phyloP scores from a whole-genome alignment of 2,888 invertebrate species.

The Dromius quadrimaculatus region DNA sequence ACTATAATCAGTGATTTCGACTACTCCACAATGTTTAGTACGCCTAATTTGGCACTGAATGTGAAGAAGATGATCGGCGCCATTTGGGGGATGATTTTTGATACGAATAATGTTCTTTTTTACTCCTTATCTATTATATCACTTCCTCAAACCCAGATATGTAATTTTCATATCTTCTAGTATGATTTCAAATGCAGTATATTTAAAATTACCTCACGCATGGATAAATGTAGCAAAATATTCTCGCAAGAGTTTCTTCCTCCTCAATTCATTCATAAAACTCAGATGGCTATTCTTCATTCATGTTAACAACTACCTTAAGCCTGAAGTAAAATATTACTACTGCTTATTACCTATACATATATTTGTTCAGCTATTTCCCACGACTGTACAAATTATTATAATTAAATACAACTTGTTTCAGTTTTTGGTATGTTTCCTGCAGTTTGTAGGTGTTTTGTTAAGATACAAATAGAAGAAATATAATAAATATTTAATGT shows the following conservation, averaged over 20 bases:
- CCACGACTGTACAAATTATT: slow-evolving; percentile 31
- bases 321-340: slow-evolving; percentile 9
- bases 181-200: too few species aligned
- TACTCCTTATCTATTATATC: too few species aligned
- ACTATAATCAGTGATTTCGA: too few species aligned
- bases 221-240: slow-evolving; percentile 6
- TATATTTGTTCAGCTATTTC: slow-evolving; percentile 26
- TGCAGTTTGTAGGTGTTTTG: slow-evolving; percentile 8
- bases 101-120: too few species aligned
- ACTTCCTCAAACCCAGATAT: too few species aligned
- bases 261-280: slow-evolving; percentile 28
- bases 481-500: background rate
- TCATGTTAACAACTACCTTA: slow-evolving; percentile 9
- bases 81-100: too few species aligned
- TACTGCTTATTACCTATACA: slow-evolving; percentile 26
- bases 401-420: slow-evolving; percentile 21
- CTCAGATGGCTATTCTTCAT: slow-evolving; percentile 23
- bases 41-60: too few species aligned
- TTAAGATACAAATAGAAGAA: slow-evolving; percentile 12
- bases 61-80: too few species aligned
- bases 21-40: too few species aligned
- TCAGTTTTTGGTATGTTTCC: background rate
- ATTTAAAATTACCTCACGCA: slow-evolving; percentile 14
- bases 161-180: too few species aligned
- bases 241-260: slow-evolving; percentile 2